These are phyloP conservation scores for Dendropsophus ebraccatus DNA, from an alignment of 2,113 vertebrate species.

Conservation along the genomic window DNA sequence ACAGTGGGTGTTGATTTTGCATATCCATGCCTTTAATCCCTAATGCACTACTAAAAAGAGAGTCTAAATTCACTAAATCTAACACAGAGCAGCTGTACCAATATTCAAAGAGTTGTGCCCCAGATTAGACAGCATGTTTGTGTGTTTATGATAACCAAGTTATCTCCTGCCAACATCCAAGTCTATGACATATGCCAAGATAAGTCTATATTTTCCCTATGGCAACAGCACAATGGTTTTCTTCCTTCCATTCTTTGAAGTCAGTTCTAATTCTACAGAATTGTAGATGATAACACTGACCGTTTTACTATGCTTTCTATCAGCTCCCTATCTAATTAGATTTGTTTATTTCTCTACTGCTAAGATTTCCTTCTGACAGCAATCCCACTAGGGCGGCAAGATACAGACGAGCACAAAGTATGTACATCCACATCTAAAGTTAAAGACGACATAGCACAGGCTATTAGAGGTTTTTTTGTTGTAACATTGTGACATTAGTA, in stretches of 20 bases:
- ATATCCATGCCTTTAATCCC: constrained; percentile 48
- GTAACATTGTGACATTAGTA: too few species aligned
- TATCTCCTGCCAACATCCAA: constrained; percentile 40
- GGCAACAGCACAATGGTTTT: constrained; percentile 22
- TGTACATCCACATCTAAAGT: neutral
- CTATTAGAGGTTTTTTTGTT: too few species aligned
- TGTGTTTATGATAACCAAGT: constrained; percentile 46
- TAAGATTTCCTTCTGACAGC: neutral
- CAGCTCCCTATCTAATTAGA: neutral
- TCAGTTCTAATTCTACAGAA: neutral
- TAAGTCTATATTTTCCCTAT: constrained; percentile 31
- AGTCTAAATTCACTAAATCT: constrained; percentile 6
- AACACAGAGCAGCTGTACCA: constrained; percentile 34
- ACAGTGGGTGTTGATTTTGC: constrained; percentile 5
- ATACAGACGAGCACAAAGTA: neutral
- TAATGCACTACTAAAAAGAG: constrained; percentile 18
- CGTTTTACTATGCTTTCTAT: neutral
- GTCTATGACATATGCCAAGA: constrained; percentile 53
- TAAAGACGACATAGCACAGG: neutral
- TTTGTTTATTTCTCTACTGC: neutral
- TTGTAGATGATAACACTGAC: neutral
- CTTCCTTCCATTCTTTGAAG: neutral
- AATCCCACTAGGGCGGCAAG: too few species aligned
- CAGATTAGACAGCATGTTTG: constrained; percentile 29
- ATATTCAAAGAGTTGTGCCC: constrained; percentile 18